These are phyloP conservation scores for Catagonus wagneri DNA, from an alignment of 2,113 vertebrate genomes.

Conservation along the genomic window DNA sequence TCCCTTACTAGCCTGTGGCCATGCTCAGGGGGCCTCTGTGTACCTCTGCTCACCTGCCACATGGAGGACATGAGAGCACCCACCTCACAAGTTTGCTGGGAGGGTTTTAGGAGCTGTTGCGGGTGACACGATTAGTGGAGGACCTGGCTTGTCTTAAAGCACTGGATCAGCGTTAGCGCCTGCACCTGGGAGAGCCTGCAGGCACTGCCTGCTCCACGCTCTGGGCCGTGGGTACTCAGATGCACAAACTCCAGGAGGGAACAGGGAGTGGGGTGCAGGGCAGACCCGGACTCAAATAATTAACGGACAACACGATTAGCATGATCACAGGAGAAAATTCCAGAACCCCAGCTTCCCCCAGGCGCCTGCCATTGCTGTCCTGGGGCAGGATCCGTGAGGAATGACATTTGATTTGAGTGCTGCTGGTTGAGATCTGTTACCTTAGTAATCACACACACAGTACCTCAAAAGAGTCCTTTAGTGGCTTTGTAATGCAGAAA, in stretches of 20 bases:
- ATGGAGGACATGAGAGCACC: neutral
- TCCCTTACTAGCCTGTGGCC: neutral
- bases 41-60: neutral
- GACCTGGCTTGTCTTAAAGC: neutral
- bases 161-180: neutral
- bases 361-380: neutral
- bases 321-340: neutral
- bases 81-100: neutral
- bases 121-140: neutral
- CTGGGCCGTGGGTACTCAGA: neutral
- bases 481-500: conserved; percentile 77
- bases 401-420: conserved; percentile 59
- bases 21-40: neutral
- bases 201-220: neutral
- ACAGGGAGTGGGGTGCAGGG: neutral
- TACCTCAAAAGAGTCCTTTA: conserved; percentile 79
- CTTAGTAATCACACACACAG: conserved; percentile 73
- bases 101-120: neutral
- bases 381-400: neutral
- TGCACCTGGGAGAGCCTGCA: neutral
- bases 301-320: neutral
- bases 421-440: conserved; percentile 68
- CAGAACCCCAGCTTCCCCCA: neutral
- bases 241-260: neutral
- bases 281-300: neutral